Evolutionary conservation across 2,113 vertebrate species (phyloP).

Genomic region (Paralichthys olivaceus): DNA sequence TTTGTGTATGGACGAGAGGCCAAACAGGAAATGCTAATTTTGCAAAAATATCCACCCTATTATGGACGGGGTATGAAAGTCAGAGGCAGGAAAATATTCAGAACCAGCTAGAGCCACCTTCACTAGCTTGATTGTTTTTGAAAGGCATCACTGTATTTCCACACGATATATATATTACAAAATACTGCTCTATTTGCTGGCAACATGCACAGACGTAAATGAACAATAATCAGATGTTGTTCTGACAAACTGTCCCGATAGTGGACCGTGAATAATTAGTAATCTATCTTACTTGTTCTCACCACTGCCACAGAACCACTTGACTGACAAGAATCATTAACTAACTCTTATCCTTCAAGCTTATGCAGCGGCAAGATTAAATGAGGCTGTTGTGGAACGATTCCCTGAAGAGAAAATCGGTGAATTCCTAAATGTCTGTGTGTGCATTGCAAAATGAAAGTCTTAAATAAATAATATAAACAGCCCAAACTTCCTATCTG

Average conservation of each 20-base stretch:
- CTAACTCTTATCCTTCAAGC: not conserved
- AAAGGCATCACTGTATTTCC: not conserved
- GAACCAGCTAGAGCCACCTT: no score
- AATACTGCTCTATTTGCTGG: no score
- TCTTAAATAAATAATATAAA: not conserved
- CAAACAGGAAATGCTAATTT: no score
- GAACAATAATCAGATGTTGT: not conserved
- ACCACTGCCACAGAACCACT: not conserved
- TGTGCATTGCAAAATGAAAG: no score
- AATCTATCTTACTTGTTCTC: not conserved
- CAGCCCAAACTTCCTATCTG: not conserved
- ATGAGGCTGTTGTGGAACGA: not conserved
- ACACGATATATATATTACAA: not conserved
- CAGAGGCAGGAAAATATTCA: no score
- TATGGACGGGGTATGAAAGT: no score
- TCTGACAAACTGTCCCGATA: not conserved
- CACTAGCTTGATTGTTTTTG: no score
- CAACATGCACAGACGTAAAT: not conserved
- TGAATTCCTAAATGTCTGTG: no score
- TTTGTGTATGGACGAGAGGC: no score
- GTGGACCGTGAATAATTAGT: not conserved
- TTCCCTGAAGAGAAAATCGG: no score
- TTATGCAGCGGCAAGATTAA: not conserved
- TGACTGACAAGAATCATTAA: constrained; percentile 8
- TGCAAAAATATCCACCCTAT: no score